Base-by-base conservation (phyloP, 2,888 invertebrate genomes). In the Acanthococcus lagerstroemiae region DNA sequence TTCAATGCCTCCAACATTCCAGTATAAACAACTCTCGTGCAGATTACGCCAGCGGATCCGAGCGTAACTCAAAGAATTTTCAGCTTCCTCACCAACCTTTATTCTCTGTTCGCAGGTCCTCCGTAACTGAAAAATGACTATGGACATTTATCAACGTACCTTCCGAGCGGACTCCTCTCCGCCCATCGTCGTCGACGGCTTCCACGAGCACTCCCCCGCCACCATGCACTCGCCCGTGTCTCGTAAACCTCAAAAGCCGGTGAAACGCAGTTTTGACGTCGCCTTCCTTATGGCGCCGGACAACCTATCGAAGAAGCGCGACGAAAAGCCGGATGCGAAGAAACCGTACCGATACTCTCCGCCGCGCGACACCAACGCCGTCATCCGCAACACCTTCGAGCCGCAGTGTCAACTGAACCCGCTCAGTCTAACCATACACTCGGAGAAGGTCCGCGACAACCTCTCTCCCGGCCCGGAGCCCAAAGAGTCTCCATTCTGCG, bases 201-300 rank as follows among this genome's bases (percentile, higher is more conserved):
- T 61, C 60, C 55, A 61, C 63, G 46, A 61, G 63, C 27, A 46
- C 12, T 46, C 66, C 17, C 22, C 61, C n/a, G 55, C 24, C 24
- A 15, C 25, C 25, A 21, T 48, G 44, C 46, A 19, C n/a, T 25
- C 37, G 21, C 9, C 37, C 21, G 24, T 26, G 26, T 9, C 24
- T 15, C 60, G 60, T 17, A 68, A 68, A 61, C 52, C 60, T 4
- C 30, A 17, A 5, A 55, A 56, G 55, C 45, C 56, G 37, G 57
- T 65, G 27, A 93, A 93, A 73, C 79, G 93, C 17, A 88, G 90
- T 0, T 93, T 93, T 74, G 92, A 93, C 75, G 92, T 93, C 9
- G 92, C 92, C 0, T 93, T 93, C 73, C 78, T 93, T 25, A 90
- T 92, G 81, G 85, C 89, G 76, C 90, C 90, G 1, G 90, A 91